Evolutionary conservation across 2,888 invertebrate genomes (phyloP), one percentile per base, ranked within the genome.

Genomic region (Sinopyrophorus schimmeli): DNA sequence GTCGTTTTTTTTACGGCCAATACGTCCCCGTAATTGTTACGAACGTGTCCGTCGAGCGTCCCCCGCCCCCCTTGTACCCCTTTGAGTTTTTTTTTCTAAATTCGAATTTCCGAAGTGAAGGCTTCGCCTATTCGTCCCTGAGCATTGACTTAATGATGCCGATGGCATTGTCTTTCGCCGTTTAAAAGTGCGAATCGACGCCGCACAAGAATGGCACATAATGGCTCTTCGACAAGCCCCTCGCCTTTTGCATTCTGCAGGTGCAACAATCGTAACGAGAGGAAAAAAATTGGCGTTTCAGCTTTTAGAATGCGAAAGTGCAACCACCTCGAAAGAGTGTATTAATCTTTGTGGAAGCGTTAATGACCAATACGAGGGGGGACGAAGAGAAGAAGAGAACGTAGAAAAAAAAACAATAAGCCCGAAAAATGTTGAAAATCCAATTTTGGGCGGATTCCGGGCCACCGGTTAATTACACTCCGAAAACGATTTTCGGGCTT

Each of bases 381-480:
- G n/a, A n/a, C n/a, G n/a, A n/a, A n/a, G n/a, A n/a, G n/a, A n/a
- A n/a, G n/a, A n/a, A n/a, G n/a, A n/a, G n/a, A n/a, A n/a, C n/a
- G n/a, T n/a, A n/a, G n/a, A n/a, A n/a, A n/a, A 27, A 52, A 52
- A 51, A 54, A 48, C 48, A 55, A 55, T 47, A 53, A 50, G 37
- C 26, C n/a, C 23, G 39, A 53, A 43, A 50, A 53, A 53, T 55
- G 34, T 38, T 37, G 46, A 57, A 54, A 57, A 57, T 53, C 48
- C 54, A 48, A 57, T 49, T 46, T 54, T 47, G 54, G 66, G 66
- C 63, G 66, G 63, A 63, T 58, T n/a, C 59, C 53, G 53, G 66
- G 68, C 68, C 68, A 68, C 68, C 57, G 68, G 66, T 66, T 68
- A 68, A 68, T 68, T 66, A 66, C 63, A 66, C 62, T 62, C 47